Conservation (phyloP, 2,888 invertebrate species). For the Boloria selene region DNA sequence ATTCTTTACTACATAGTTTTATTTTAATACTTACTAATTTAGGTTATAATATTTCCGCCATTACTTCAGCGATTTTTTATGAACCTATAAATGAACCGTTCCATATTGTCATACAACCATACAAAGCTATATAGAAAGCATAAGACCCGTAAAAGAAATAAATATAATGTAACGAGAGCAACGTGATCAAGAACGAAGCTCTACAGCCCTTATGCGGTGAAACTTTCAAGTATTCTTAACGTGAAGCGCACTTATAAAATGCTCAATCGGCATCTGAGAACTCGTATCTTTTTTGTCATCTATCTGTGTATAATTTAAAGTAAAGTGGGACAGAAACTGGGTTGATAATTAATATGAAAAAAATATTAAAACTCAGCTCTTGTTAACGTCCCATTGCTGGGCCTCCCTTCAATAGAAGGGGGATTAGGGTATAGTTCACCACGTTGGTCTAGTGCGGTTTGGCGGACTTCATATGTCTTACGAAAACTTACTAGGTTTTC, state of each 20-base stretch:
- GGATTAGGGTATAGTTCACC: too few species aligned
- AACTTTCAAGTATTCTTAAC: slow-evolving; percentile 24
- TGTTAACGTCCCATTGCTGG: too few species aligned
- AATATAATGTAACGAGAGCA: slow-evolving; percentile 18
- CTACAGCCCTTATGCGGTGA: slow-evolving; percentile 28
- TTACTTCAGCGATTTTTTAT: too few species aligned
- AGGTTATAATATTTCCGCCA: too few species aligned
- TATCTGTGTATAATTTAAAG: slow-evolving; percentile 1
- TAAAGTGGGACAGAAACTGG: neutral
- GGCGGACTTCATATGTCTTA: too few species aligned
- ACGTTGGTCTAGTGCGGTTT: too few species aligned
- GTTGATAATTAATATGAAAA: neutral
- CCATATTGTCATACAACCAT: neutral
- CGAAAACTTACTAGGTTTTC: too few species aligned
- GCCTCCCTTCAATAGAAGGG: too few species aligned
- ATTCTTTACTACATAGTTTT: too few species aligned
- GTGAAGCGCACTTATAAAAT: slow-evolving; percentile 23
- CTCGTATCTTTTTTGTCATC: slow-evolving; percentile 19
- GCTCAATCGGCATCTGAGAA: slow-evolving; percentile 21
- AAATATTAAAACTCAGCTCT: too few species aligned
- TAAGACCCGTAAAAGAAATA: slow-evolving; percentile 2
- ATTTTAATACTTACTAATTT: too few species aligned
- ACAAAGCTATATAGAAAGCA: neutral
- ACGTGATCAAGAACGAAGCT: slow-evolving; percentile 24
- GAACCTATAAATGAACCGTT: too few species aligned